Conservation (phyloP, 2,888 invertebrate species). For the Empis stercorea region DNA sequence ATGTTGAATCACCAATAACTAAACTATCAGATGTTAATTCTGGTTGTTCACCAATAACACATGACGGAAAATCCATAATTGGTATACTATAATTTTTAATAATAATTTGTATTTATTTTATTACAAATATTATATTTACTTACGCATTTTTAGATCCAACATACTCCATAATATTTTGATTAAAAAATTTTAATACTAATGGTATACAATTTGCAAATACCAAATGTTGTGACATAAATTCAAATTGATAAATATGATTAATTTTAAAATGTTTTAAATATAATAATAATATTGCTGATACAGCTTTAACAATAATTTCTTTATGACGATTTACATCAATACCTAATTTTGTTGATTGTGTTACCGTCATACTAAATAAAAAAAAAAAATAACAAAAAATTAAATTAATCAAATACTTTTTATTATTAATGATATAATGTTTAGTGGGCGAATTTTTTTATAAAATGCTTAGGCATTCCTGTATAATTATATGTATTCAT, state of each 20-base stretch:
- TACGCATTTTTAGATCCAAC: conserved; percentile 84
- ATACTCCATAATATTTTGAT: conserved; percentile 92
- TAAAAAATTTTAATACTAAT: conserved; percentile 93
- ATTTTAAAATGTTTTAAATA: conserved; percentile 92
- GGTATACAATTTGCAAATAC: conserved; percentile 99
- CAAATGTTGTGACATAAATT: conserved; percentile 96
- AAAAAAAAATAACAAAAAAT: conserved; percentile 2
- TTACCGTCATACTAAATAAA: conserved; percentile 61
- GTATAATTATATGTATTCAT: too few relatives aligned
- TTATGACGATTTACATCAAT: conserved; percentile 98
- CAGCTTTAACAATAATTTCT: conserved; percentile 95
- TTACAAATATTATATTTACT: conserved; percentile 21
- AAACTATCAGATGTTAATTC: conserved; percentile 86
- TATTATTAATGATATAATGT: conserved; percentile 7
- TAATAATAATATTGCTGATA: conserved; percentile 77
- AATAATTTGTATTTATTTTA: not conserved
- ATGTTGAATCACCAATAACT: conserved; percentile 69
- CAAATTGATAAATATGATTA: conserved; percentile 98
- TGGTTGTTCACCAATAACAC: conserved; percentile 89
- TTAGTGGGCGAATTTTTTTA: too few relatives aligned
- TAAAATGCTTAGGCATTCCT: too few relatives aligned
- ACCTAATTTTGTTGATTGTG: conserved; percentile 88
- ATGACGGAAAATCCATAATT: conserved; percentile 87
- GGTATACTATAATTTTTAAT: conserved; percentile 53
- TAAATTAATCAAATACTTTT: conserved; percentile 7